A percentile compares a stretch with the other conserved stretches of the same genome.
phyloP scores from a whole-genome alignment of 1,140 invertebrate genomes.

The Leptopilina boulardi region DNA sequence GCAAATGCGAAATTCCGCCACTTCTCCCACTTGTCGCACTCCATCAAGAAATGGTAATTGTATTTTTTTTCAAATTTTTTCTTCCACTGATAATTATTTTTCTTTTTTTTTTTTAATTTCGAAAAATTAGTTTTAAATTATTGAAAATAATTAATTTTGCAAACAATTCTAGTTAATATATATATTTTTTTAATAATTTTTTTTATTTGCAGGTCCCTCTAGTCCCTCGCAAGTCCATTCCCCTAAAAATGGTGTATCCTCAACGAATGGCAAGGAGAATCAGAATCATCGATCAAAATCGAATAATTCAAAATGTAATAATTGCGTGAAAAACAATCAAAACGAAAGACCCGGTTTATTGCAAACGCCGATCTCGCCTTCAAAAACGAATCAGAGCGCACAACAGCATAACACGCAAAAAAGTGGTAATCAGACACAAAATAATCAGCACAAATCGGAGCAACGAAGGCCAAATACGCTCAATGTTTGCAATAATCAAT shows the following conservation, averaged over 20 bases:
- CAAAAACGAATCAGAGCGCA: conserved; percentile 62
- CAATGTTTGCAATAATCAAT: conserved; percentile 75
- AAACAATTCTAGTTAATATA: no score
- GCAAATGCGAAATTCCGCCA: conserved; percentile 69
- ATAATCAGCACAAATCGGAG: conserved; percentile 67
- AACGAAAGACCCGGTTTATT: conserved; percentile 67
- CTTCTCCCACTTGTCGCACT: conserved; percentile 69
- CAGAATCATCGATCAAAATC: conserved; percentile 62
- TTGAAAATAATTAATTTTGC: no score
- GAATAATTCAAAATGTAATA: conserved; percentile 68
- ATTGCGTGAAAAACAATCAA: conserved; percentile 72
- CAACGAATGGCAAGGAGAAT: conserved; percentile 64
- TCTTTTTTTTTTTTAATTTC: no score
- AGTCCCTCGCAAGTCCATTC: conserved; percentile 68
- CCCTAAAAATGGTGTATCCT: conserved; percentile 63
- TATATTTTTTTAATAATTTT: no score
- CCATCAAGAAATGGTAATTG: conserved; percentile 71
- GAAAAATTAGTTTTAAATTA: no score
- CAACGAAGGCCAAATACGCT: conserved; percentile 66
- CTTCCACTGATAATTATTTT: no score
- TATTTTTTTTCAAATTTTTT: no score
- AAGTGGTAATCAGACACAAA: conserved; percentile 65
- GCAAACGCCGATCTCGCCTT: conserved; percentile 69
- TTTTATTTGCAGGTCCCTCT: conserved; percentile 63
- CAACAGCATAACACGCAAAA: conserved; percentile 74